phyloP scores from a whole-genome alignment of 2,797 vertebrate genomes.

The Mycteria americana region DNA sequence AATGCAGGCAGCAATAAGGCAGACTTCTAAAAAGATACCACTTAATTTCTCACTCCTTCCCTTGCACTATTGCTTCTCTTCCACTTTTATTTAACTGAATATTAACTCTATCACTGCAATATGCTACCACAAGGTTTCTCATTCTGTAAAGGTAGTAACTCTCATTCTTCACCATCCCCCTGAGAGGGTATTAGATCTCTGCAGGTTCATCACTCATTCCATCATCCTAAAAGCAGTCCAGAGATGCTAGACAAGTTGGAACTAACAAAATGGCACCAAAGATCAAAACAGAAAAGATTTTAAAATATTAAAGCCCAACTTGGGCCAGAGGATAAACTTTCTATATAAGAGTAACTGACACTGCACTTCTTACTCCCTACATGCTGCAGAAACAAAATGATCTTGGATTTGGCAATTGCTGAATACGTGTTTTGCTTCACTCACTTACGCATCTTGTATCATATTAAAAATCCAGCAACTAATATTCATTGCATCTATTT shows the following conservation, averaged over 20 bases:
- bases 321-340: background rate
- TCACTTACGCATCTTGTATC: background rate
- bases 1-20: constrained; percentile 74
- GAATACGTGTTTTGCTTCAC: background rate
- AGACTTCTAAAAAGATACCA: constrained; percentile 74
- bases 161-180: background rate
- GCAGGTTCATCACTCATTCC: background rate
- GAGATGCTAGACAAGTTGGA: background rate
- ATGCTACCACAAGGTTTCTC: background rate
- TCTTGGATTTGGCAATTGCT: background rate
- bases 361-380: background rate
- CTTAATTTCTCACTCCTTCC: constrained; percentile 73
- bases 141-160: background rate
- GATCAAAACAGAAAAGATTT: background rate
- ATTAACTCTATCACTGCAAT: constrained; percentile 63
- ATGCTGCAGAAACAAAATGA: background rate
- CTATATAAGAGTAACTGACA: background rate
- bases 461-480: background rate
- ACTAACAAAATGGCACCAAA: background rate
- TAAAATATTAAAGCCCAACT: background rate
- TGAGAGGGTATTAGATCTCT: background rate
- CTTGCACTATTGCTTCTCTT: constrained; percentile 62
- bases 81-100: constrained; percentile 54
- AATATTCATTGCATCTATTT: background rate
- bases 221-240: background rate